Percentiles rank a stretch among this genome's conserved stretches.
Conservation (phyloP, 2,888 invertebrate species). For the Chymomyza fuscimana region DNA sequence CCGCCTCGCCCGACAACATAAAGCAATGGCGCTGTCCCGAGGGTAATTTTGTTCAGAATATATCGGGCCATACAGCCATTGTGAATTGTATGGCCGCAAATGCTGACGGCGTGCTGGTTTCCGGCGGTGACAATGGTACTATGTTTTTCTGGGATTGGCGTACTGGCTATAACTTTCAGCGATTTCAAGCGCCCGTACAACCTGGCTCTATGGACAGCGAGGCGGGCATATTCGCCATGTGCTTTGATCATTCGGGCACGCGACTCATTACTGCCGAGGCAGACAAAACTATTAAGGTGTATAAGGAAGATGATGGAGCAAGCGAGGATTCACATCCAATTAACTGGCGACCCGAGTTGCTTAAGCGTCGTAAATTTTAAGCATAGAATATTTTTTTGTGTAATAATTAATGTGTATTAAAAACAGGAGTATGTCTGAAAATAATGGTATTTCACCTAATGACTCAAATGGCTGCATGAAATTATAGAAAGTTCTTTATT, state of each 20-base stretch:
- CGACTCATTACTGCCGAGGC: slow-evolving; percentile 98
- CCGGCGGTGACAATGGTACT: slow-evolving; percentile 98
- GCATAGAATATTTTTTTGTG: not conserved
- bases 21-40: slow-evolving; percentile 99
- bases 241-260: slow-evolving; percentile 96
- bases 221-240: slow-evolving; percentile 97
- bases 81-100: slow-evolving; percentile 98
- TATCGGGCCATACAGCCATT: slow-evolving; percentile 98
- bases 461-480: too few relatives aligned
- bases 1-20: slow-evolving; percentile 98
- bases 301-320: slow-evolving; percentile 97
- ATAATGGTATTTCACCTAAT: too few relatives aligned
- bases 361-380: slow-evolving; percentile 94
- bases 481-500: too few relatives aligned
- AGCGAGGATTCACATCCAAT: slow-evolving; percentile 97
- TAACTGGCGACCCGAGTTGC: slow-evolving; percentile 98
- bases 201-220: slow-evolving; percentile 99
- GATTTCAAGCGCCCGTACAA: slow-evolving; percentile 94
- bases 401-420: not conserved
- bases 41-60: slow-evolving; percentile 97
- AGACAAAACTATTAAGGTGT: slow-evolving; percentile 99
- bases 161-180: slow-evolving; percentile 99
- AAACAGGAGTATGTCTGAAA: not conserved
- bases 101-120: slow-evolving; percentile 96
- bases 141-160: slow-evolving; percentile 99